phyloP scores from a whole-genome alignment of 2,888 invertebrate species.

The Nasonovia ribisnigri region DNA sequence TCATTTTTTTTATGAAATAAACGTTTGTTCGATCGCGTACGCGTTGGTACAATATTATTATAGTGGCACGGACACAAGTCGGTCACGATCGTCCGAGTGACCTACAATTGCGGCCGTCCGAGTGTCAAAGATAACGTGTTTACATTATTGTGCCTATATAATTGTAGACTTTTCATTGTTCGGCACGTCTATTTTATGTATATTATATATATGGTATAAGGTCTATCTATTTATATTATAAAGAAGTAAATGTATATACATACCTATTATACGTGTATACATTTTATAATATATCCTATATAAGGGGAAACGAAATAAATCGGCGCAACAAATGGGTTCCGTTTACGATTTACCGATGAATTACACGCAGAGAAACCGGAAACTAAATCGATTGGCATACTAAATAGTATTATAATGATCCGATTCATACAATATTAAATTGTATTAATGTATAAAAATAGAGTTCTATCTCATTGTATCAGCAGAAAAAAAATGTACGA shows the following conservation, averaged over 20 bases:
- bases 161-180: conserved; percentile 41
- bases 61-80: conserved; percentile 54
- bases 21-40: conserved; percentile 40
- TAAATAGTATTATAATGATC: conserved; percentile 1
- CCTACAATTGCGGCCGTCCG: conserved; percentile 52
- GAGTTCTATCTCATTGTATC: neutral
- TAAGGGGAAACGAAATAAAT: neutral
- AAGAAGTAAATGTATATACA: neutral
- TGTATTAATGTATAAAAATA: conserved; percentile 22
- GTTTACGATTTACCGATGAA: conserved; percentile 30
- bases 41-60: neutral
- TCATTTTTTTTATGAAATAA: conserved; percentile 24
- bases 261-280: neutral
- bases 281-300: neutral
- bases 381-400: conserved; percentile 44
- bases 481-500: neutral
- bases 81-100: conserved; percentile 63
- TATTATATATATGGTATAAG: neutral
- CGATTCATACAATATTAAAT: neutral
- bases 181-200: conserved; percentile 5
- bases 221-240: neutral
- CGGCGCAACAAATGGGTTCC: conserved; percentile 38
- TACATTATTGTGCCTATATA: conserved; percentile 24
- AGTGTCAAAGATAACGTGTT: conserved; percentile 60
- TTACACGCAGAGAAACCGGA: conserved; percentile 9